A percentile compares a stretch with the other conserved stretches of the same genome.
phyloP scores from a whole-genome alignment of 2,888 invertebrate genomes.

The Lithodes maja region DNA sequence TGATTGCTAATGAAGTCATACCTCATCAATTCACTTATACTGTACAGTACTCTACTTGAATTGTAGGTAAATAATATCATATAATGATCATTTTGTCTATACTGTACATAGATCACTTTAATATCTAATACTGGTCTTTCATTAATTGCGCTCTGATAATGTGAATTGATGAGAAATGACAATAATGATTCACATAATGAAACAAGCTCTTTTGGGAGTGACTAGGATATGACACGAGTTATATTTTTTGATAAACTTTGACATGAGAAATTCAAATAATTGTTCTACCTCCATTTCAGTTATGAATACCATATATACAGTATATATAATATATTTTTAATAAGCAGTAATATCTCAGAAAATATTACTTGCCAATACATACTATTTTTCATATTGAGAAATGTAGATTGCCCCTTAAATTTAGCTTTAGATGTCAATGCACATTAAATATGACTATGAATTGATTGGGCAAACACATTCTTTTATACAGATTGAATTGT shows the following conservation, averaged over 20 bases:
- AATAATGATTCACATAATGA: slow-evolving; percentile 35
- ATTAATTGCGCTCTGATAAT: background rate
- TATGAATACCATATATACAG: background rate
- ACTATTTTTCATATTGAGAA: slow-evolving; percentile 28
- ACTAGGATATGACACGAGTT: slow-evolving; percentile 36
- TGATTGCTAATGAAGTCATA: slow-evolving; percentile 31
- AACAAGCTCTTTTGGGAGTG: slow-evolving; percentile 45
- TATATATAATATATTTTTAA: background rate
- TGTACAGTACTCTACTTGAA: too few species aligned
- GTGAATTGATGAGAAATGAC: slow-evolving; percentile 30
- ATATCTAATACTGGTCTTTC: background rate
- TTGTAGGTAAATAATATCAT: too few species aligned
- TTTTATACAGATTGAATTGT: slow-evolving; percentile 30
- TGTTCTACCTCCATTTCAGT: background rate
- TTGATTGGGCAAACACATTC: slow-evolving; percentile 35
- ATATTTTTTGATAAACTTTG: slow-evolving; percentile 28
- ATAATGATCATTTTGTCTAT: too few species aligned
- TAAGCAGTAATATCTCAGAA: background rate
- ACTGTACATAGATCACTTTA: too few species aligned
- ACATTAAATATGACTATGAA: slow-evolving; percentile 24
- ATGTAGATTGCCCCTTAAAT: background rate
- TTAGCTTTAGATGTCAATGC: background rate
- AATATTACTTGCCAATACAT: slow-evolving; percentile 10
- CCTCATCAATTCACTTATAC: slow-evolving; percentile 15
- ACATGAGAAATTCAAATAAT: slow-evolving; percentile 30